phyloP scores from a whole-genome alignment of 2,797 vertebrate genomes.

The Propithecus deckenii region DNA sequence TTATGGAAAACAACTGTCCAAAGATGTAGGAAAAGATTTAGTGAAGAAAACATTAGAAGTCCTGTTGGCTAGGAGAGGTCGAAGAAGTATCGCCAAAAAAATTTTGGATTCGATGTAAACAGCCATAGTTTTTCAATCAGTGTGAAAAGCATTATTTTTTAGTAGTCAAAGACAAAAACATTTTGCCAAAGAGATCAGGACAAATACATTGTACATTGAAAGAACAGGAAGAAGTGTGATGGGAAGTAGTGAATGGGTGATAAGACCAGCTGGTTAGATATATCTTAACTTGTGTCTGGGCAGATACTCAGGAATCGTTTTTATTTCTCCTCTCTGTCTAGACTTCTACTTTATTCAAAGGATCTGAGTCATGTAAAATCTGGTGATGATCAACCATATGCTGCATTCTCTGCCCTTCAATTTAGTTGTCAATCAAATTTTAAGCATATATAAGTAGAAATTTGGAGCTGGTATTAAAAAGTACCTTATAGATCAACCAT shows the following conservation, averaged over 20 bases:
- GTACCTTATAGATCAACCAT: neutral
- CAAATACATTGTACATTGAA: neutral
- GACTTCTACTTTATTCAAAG: neutral
- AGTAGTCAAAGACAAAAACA: neutral
- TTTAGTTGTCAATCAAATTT: constrained; percentile 12
- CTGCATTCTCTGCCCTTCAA: neutral
- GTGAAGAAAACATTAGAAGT: neutral
- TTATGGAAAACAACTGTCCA: neutral
- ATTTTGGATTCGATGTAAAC: neutral
- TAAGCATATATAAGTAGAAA: neutral
- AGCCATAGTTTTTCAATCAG: neutral
- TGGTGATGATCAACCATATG: neutral
- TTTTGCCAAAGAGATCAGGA: neutral
- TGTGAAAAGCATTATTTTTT: neutral
- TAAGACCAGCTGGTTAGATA: neutral
- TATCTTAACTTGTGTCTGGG: neutral
- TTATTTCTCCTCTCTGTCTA: neutral
- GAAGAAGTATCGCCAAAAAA: neutral
- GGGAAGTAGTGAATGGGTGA: neutral
- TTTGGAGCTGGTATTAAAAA: neutral
- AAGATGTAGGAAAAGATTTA: neutral
- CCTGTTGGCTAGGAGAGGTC: neutral
- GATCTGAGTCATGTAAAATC: neutral
- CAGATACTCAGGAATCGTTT: neutral
- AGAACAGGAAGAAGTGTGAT: neutral